These are phyloP conservation scores for Sisyra nigra DNA, from an alignment of 2,888 invertebrate genomes.

Conservation along the genomic window DNA sequence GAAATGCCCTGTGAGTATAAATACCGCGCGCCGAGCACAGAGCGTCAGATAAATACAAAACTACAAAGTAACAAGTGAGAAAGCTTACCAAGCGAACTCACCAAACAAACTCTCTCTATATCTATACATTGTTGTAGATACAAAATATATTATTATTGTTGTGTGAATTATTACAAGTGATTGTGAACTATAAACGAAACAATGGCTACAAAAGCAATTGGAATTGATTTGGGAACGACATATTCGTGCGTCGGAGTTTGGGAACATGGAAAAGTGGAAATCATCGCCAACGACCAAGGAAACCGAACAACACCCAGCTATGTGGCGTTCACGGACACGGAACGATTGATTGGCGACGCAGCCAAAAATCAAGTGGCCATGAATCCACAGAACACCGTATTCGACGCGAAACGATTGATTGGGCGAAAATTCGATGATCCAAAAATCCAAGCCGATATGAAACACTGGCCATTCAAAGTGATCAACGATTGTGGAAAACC, in stretches of 20 bases:
- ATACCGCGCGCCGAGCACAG: no score
- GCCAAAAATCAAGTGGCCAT: conserved; percentile 70
- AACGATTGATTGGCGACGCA: conserved; percentile 71
- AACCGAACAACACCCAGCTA: conserved; percentile 78
- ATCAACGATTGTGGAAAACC: conserved; percentile 46
- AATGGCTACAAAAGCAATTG: conserved; percentile 30
- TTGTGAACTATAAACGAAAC: not conserved
- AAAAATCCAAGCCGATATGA: conserved; percentile 62
- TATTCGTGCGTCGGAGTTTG: conserved; percentile 72
- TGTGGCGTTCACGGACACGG: conserved; percentile 74
- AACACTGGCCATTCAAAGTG: conserved; percentile 71
- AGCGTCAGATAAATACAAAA: no score
- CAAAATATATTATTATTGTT: conserved; percentile 2
- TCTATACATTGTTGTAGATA: conserved; percentile 1
- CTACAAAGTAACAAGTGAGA: no score
- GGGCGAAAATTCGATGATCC: conserved; percentile 62
- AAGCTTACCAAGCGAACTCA: conserved; percentile 2
- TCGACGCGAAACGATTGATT: conserved; percentile 59
- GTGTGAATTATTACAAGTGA: not conserved
- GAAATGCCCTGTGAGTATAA: no score
- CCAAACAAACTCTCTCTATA: not conserved
- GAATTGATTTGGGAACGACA: conserved; percentile 71
- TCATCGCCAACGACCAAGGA: conserved; percentile 79
- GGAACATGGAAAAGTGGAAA: conserved; percentile 65
- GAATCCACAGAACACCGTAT: conserved; percentile 58